phyloP scores from a whole-genome alignment of 2,888 invertebrate genomes.

The Harmothoe impar region DNA sequence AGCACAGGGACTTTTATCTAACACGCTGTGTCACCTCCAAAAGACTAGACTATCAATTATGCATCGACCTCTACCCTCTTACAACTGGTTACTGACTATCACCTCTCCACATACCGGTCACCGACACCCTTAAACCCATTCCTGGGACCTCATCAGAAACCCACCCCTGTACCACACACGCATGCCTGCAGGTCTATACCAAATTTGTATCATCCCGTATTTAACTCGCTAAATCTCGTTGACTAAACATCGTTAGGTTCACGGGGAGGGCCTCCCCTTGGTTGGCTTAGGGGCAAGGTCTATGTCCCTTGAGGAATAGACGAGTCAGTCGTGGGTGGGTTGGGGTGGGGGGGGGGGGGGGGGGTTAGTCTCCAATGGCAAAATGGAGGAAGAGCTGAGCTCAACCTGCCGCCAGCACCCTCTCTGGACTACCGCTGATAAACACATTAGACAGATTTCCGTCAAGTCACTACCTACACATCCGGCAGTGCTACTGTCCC shows the following conservation, averaged over 20 bases:
- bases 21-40: background rate
- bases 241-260: background rate
- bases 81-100: too few species aligned
- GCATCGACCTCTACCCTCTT: background rate
- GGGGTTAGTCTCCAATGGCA: background rate
- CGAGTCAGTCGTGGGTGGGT: background rate
- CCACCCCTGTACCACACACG: too few species aligned
- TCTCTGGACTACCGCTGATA: background rate
- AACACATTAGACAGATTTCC: background rate
- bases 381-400: background rate
- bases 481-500: background rate
- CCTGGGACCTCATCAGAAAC: too few species aligned
- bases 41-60: background rate
- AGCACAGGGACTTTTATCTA: too few species aligned
- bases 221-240: constrained; percentile 54
- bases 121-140: too few species aligned
- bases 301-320: background rate
- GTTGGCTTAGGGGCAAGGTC: background rate
- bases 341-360: constrained; percentile 7
- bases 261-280: background rate
- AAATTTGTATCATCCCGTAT: constrained; percentile 52
- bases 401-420: background rate
- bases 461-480: background rate
- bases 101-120: too few species aligned
- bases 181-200: background rate